Evolutionary conservation across 2,113 vertebrate species (phyloP), one percentile per base, ranked within the genome.

Genomic region (Equus quagga): DNA sequence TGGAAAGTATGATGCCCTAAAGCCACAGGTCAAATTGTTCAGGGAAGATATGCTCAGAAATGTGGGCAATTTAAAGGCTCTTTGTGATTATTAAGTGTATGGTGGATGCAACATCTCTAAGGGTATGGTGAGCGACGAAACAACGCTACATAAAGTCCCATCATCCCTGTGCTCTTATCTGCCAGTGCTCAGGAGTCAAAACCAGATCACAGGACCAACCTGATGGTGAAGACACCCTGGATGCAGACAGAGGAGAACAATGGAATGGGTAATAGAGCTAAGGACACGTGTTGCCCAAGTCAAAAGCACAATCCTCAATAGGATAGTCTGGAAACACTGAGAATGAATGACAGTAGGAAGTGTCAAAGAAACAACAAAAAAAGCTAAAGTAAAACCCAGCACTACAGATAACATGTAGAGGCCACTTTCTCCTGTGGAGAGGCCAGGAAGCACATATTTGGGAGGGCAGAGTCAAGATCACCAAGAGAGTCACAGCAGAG

Each of bases 101-200:
- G 18, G 36, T 79, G 21, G n/a, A 24, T 5, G 19, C 12, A 28
- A 31, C 19, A 36, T 56, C 28, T 9, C 31, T 58, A 24, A 28
- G 58, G 72, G 44, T 15, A 26, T 6, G 33, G 51, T 0, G 1
- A 78, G 9, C 1, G 0, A 64, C 1, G 0, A 64, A 24, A 24
- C n/a, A 49, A 51, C 46, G 80, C 28, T 14, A 36, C 46, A 11
- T 70, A n/a, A 31, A 44, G 46, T n/a, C 69, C 46, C 11, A 46
- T 60, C 8, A 21, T 28, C 36, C 31, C 23, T 14, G 31, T 28
- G 84, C 72, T 88, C 82, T 54, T n/a, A n/a, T 12, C 33, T 11
- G 28, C 21, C 28, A 12, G 44, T 10, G 23, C n/a, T 69, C 28
- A 15, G 31, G 18, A 67, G 21, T 12, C 24, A 81, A 58, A 51